Evolutionary conservation across 2,797 vertebrate genomes (phyloP).

Genomic region (Anisognathus igniventris): DNA sequence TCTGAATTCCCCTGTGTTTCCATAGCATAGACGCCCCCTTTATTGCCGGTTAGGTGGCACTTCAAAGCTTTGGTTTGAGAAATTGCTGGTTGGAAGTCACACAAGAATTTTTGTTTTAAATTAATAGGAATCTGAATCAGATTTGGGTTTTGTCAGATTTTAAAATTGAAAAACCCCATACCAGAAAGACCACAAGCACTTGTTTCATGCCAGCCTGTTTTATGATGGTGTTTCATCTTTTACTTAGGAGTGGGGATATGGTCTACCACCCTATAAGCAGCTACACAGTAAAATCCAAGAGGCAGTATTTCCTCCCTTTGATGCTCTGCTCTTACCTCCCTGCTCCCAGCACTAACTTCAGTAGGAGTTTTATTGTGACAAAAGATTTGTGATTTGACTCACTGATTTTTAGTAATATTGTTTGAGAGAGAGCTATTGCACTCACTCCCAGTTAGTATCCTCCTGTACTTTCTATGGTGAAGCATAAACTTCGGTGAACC

Average conservation of each 20-base stretch:
- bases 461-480: neutral
- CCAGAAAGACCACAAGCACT: neutral
- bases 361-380: neutral
- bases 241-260: neutral
- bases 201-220: neutral
- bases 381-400: neutral
- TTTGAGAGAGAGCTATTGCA: neutral
- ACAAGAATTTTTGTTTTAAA: conserved; percentile 9
- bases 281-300: neutral
- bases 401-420: neutral
- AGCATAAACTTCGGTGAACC: neutral
- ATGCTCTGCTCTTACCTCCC: neutral
- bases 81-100: conserved; percentile 21
- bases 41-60: conserved; percentile 12
- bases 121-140: conserved; percentile 5
- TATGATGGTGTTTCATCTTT: neutral
- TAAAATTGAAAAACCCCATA: neutral
- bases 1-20: conserved; percentile 13
- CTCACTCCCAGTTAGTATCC: neutral
- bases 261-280: neutral
- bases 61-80: conserved; percentile 32
- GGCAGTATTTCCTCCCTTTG: neutral
- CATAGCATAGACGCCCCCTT: neutral
- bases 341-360: neutral
- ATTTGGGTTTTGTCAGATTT: neutral